These are phyloP conservation scores for Lasioglossum morio DNA, from an alignment of 2,888 invertebrate species.

Conservation along the genomic window DNA sequence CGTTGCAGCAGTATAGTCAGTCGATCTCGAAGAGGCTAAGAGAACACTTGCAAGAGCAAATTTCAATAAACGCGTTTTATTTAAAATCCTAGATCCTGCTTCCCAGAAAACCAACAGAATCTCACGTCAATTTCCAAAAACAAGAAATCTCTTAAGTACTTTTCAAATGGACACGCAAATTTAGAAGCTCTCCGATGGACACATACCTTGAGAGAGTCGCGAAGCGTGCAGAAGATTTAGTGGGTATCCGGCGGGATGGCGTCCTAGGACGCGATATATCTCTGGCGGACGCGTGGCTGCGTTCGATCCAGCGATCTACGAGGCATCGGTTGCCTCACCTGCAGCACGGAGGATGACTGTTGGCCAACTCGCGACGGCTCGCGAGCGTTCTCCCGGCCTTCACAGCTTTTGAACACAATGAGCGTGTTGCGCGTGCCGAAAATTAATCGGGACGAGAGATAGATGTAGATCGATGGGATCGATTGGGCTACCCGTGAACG, in stretches of 20 bases:
- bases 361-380: constrained; percentile 39
- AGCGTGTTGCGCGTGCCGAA: constrained; percentile 56
- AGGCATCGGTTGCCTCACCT: constrained; percentile 29
- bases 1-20: no score
- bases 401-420: constrained; percentile 61
- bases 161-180: no score
- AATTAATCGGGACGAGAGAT: constrained; percentile 60
- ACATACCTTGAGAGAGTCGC: background rate
- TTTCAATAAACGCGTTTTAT: no score
- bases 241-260: background rate
- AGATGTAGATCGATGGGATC: constrained; percentile 18
- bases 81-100: no score
- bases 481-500: background rate
- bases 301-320: constrained; percentile 33
- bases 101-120: no score
- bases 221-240: background rate
- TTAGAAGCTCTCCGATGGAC: no score
- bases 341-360: constrained; percentile 59
- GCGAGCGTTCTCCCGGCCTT: constrained; percentile 59
- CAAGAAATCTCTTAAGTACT: no score
- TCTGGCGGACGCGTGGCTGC: background rate
- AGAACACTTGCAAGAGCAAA: no score
- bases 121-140: no score
- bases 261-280: background rate
- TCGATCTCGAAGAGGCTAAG: no score